These are phyloP conservation scores for Trichomycterus rosablanca DNA, from an alignment of 2,113 vertebrate species.

Conservation along the genomic window DNA sequence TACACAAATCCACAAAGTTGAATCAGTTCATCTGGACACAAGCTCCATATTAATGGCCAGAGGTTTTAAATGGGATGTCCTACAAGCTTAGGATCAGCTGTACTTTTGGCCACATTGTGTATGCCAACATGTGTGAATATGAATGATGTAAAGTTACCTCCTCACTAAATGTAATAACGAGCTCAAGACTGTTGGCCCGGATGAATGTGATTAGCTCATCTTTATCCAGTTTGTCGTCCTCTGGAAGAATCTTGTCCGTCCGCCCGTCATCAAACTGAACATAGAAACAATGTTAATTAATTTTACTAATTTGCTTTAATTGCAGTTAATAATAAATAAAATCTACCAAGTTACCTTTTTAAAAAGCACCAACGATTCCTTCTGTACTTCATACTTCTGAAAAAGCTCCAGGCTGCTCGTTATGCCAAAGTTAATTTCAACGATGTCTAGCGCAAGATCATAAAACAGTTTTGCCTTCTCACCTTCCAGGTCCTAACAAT, in stretches of 20 bases:
- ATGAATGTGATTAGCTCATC: constrained; percentile 69
- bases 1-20: too few species aligned
- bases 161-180: constrained; percentile 74
- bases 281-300: constrained; percentile 6
- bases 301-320: too few species aligned
- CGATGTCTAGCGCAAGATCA: constrained; percentile 56
- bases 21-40: too few species aligned
- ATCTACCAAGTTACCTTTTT: constrained; percentile 72
- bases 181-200: constrained; percentile 70
- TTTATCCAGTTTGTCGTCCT: constrained; percentile 60
- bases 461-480: constrained; percentile 62
- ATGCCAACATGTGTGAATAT: too few species aligned
- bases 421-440: constrained; percentile 72
- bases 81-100: too few species aligned
- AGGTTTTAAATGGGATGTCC: too few species aligned
- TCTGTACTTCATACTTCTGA: constrained; percentile 66
- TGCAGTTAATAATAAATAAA: too few species aligned
- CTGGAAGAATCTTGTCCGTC: constrained; percentile 67
- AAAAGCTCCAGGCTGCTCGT: constrained; percentile 69
- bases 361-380: constrained; percentile 75
- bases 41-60: too few species aligned
- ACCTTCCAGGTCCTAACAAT: constrained; percentile 67
- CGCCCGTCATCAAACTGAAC: constrained; percentile 78
- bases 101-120: too few species aligned
- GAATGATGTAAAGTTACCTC: too few species aligned